Conservation (phyloP, 2,888 invertebrate species). For the Scaptomyza cyrtandrae region DNA sequence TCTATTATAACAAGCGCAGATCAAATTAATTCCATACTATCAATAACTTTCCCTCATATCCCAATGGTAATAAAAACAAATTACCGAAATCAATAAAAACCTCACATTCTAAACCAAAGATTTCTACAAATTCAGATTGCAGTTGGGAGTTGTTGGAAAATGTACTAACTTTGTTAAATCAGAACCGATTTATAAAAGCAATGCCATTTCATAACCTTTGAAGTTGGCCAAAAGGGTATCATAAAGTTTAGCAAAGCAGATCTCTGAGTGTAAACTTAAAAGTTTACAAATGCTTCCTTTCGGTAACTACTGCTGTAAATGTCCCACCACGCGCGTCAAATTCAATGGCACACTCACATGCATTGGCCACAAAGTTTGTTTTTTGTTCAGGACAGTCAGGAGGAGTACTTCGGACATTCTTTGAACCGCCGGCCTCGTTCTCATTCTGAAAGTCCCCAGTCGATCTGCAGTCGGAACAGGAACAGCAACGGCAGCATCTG, state of each 20-base stretch:
- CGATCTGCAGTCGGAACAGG: conserved; percentile 19
- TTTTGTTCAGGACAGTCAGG: conserved; percentile 48
- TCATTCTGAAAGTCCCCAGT: conserved; percentile 21
- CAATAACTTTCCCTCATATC: no score
- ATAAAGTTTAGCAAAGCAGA: conserved; percentile 29
- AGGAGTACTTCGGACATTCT: conserved; percentile 23
- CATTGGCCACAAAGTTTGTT: conserved; percentile 70
- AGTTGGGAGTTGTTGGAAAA: no score
- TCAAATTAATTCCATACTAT: no score
- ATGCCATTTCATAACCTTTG: background rate
- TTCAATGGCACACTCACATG: conserved; percentile 68
- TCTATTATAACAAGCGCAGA: no score
- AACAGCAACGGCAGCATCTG: conserved; percentile 45
- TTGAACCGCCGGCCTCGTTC: background rate
- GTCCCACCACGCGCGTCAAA: conserved; percentile 37
- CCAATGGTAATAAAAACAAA: no score
- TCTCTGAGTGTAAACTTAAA: conserved; percentile 30
- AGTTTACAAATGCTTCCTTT: conserved; percentile 35
- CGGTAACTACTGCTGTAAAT: conserved; percentile 26
- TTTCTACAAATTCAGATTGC: no score
- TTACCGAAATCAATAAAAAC: no score
- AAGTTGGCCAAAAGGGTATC: background rate
- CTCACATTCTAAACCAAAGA: no score
- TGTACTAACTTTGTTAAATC: no score
- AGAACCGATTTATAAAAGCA: background rate